Percentiles rank a stretch among this genome's conserved stretches.
Evolutionary conservation across 23 tunicate genomes (phyloP).

Genomic region (Oikopleura albicans): DNA sequence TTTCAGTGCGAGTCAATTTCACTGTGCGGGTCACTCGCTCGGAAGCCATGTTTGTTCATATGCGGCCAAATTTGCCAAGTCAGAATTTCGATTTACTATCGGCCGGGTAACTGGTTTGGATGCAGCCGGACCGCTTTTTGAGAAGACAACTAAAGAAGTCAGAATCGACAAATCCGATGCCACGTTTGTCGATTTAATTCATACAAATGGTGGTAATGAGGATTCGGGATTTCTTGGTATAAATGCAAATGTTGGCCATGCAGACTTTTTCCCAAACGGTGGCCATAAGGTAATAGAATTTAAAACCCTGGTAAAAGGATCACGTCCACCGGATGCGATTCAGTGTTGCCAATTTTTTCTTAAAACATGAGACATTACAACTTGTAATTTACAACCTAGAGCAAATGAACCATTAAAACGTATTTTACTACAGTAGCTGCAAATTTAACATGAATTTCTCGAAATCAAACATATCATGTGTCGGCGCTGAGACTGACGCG

Average conservation of each 20-base stretch:
- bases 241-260: conserved; percentile 1
- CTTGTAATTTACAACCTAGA: too few relatives aligned
- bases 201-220: conserved; percentile 4
- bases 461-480: too few relatives aligned
- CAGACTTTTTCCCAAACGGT: background rate
- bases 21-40: background rate
- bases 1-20: background rate
- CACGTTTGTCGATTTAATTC: background rate
- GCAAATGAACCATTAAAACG: too few relatives aligned
- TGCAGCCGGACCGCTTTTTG: conserved; percentile 3
- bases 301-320: too few relatives aligned
- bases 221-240: conserved; percentile 3
- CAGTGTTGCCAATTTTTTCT: too few relatives aligned
- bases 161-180: background rate
- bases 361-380: too few relatives aligned
- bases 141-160: background rate
- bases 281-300: too few relatives aligned
- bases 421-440: too few relatives aligned
- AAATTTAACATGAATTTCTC: too few relatives aligned
- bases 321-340: too few relatives aligned
- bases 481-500: too few relatives aligned
- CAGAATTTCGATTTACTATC: background rate
- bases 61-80: background rate
- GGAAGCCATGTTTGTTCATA: background rate
- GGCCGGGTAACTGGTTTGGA: background rate